Evolutionary conservation across 1,140 invertebrate species (phyloP).

Genomic region (Micrasema longulum): DNA sequence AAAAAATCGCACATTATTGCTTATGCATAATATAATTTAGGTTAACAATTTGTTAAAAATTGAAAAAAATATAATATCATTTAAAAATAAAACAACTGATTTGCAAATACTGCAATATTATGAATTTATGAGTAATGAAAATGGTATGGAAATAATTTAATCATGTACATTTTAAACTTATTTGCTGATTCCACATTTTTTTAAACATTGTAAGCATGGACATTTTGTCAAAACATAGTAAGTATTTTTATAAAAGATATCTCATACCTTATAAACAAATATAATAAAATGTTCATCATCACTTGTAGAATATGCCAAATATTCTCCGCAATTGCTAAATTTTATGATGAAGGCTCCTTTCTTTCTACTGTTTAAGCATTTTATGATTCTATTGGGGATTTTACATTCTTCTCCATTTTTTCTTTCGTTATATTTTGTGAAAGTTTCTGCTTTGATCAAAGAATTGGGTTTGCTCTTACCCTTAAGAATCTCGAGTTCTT

Average conservation of each 20-base stretch:
- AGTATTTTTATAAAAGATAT: background rate
- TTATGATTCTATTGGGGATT: conserved; percentile 56
- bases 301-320: conserved; percentile 56
- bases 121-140: too few relatives aligned
- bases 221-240: background rate
- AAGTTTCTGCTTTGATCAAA: background rate
- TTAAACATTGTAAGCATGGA: background rate
- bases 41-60: too few relatives aligned
- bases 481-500: conserved; percentile 5
- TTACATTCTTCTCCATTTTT: conserved; percentile 48
- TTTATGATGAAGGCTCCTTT: conserved; percentile 56
- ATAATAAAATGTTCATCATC: conserved; percentile 54
- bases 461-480: background rate
- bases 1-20: too few relatives aligned
- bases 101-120: too few relatives aligned
- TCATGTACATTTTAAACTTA: too few relatives aligned
- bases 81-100: too few relatives aligned
- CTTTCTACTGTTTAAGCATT: conserved; percentile 51
- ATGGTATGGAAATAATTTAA: too few relatives aligned
- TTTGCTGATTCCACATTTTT: too few relatives aligned
- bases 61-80: too few relatives aligned
- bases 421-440: conserved; percentile 23
- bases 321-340: conserved; percentile 57
- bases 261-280: conserved; percentile 54
- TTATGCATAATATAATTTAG: too few relatives aligned